Evolutionary conservation across 2,888 invertebrate genomes (phyloP).

Genomic region (Dasysyrphus tricinctus): DNA sequence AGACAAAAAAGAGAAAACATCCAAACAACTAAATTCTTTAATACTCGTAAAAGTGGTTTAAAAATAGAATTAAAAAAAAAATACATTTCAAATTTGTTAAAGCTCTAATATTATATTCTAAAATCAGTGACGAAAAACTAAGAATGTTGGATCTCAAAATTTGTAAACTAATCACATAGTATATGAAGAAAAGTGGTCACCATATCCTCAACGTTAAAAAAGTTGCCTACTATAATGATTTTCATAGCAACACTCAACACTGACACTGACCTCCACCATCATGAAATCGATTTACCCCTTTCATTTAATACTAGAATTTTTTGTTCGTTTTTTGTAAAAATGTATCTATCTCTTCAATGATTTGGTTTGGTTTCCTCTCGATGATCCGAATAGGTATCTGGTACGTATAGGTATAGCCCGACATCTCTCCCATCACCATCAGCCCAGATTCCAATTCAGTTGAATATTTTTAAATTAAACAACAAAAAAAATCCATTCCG

Average conservation of each 20-base stretch:
- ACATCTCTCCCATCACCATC: constrained; percentile 29
- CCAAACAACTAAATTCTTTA: no score
- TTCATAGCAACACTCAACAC: constrained; percentile 30
- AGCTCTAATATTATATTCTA: no score
- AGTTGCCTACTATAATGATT: not conserved
- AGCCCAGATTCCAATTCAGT: constrained; percentile 55
- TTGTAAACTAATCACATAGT: no score
- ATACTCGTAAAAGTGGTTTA: no score
- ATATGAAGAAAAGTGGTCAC: no score
- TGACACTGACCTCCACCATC: constrained; percentile 70
- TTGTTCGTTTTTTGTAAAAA: not conserved
- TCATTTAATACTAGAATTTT: constrained; percentile 2
- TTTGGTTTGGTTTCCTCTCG: constrained; percentile 63
- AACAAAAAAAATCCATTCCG: constrained; percentile 55
- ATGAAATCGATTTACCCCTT: constrained; percentile 66
- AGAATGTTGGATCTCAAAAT: no score
- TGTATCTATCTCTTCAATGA: constrained; percentile 55
- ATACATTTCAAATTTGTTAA: no score
- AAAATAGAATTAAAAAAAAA: no score
- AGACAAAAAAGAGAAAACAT: no score
- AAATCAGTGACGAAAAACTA: no score
- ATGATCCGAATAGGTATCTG: constrained; percentile 34
- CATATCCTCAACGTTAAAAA: no score
- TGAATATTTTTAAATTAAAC: constrained; percentile 64
- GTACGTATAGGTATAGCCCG: not conserved